These are phyloP conservation scores for Mythimna albipuncta DNA, from an alignment of 2,888 invertebrate species.

Conservation along the genomic window DNA sequence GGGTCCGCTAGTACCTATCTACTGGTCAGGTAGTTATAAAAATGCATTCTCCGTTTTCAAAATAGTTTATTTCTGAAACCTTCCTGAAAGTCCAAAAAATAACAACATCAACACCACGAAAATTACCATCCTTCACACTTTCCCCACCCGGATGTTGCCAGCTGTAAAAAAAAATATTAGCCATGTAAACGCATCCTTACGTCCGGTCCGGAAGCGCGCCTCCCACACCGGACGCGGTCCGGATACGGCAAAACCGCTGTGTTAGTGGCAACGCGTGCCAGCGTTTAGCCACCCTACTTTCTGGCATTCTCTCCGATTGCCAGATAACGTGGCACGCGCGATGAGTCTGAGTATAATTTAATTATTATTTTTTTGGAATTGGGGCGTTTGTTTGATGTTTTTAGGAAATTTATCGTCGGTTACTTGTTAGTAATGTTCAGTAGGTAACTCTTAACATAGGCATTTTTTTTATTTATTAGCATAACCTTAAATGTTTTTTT, in stretches of 20 bases:
- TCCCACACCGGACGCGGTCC: constrained; percentile 67
- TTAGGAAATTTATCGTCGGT: background rate
- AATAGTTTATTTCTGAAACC: background rate
- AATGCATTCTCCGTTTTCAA: background rate
- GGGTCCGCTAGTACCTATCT: too few species aligned
- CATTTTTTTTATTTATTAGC: background rate
- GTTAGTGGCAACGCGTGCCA: constrained; percentile 68
- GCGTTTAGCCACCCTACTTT: constrained; percentile 69
- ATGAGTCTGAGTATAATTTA: constrained; percentile 53
- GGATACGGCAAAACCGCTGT: constrained; percentile 65
- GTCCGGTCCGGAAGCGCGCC: constrained; percentile 61
- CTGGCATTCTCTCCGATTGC: constrained; percentile 46
- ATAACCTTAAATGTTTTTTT: too few species aligned
- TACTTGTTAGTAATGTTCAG: background rate
- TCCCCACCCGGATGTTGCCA: constrained; percentile 39
- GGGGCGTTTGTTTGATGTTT: background rate
- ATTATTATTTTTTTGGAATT: constrained; percentile 46
- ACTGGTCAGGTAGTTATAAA: too few species aligned
- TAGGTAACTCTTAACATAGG: background rate
- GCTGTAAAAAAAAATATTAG: constrained; percentile 46
- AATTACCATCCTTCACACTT: constrained; percentile 41
- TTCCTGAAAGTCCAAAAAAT: background rate
- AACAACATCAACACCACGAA: background rate
- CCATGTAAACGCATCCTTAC: constrained; percentile 54
- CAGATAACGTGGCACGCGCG: constrained; percentile 63